Evolutionary conservation across 2,888 invertebrate species (phyloP), one percentile per base, ranked within the genome.

Genomic region (Drosophila yooni): DNA sequence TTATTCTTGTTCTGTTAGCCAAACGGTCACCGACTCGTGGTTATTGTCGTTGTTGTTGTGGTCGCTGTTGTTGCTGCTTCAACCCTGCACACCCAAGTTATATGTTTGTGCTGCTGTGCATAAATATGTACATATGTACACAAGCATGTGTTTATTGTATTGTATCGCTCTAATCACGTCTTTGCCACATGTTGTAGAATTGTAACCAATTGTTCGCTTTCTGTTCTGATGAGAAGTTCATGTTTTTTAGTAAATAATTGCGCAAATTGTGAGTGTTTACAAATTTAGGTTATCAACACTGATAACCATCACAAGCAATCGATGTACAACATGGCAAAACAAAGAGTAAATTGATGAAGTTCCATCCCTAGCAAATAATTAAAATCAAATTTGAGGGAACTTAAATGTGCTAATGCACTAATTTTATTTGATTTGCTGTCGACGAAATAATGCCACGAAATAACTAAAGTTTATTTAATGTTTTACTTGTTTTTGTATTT

Each of bases 11-110:
- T 79, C 54, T 65, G 66, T 61, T 67, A 60, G 59, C 60, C 36
- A 60, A 72, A 76, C 62, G 62, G 59, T 71, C 74, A 74, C 64
- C 74, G 54, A 59, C 73, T 67, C 46, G 31, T 53, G 52, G 33
- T 46, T 62, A 27, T 61, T 52, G 66, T 70, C 60, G 56, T 63
- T 74, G 58, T 56, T 74, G 68, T 74, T 70, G 54, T 52, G 63
- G 62, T 34, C 56, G 66, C 66, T 56, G 58, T 60, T 52, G 40
- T 57, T 61, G 51, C 48, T 76, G 36, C 56, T 52, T 66, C 70
- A 77, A 67, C 79, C 70, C 66, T 79, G 51, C 71, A 54, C 58
- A 71, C 50, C 36, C 46, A 62, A 56, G n/a, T 40, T 25, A 13
- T 46, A 58, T 50, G 43, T 36, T 50, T 78, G 58, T 70, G 50